Base-by-base conservation (phyloP, 2,888 invertebrate species). In the Campopleginae sp. region DNA sequence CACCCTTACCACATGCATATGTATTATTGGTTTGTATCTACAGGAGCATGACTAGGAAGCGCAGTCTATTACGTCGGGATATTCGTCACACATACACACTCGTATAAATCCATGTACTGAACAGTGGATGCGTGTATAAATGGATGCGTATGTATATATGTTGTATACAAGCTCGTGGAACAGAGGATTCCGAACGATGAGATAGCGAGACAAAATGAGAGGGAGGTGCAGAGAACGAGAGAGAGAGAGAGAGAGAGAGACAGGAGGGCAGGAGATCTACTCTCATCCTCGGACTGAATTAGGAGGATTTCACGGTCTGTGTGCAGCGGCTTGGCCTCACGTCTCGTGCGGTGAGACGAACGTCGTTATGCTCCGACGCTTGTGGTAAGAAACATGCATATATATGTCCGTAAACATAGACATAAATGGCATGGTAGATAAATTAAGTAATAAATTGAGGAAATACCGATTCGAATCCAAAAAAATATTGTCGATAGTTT, bases 271-370 rank as follows among this genome's bases (percentile, higher is more conserved):
- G 31, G 63, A 65, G 68, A 77, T 77, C 51, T 19, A 70, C 79
- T 75, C 77, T 44, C 70, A 58, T 46, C 38, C 66, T 75, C 70
- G 54, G 81, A 88, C 81, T 87, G 86, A 86, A 87, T 88, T 86
- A 88, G 87, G 86, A 83, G 88, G 79, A 87, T 88, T 88, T 87
- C 88, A 87, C 87, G 86, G 86, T 88, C 83, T 83, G 77, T 71
- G 61, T 79, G 80, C 68, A 80, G 68, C 74, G 68, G 79, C 84
- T 75, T 66, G 71, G 75, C 74, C 77, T 74, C 74, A 77, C 84
- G 80, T 80, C 86, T 74, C 85, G 74, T 86, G 86, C 82, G 70
- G 85, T 82, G 82, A 76, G 75, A 85, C 82, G 75, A 68, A 77
- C 85, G 75, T 74, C 66, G 81, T 54, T 70, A 75, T 71, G 78